Evolutionary conservation across 2,888 invertebrate genomes (phyloP), one percentile per base, ranked within the genome.

Genomic region (Agrochola circellaris): DNA sequence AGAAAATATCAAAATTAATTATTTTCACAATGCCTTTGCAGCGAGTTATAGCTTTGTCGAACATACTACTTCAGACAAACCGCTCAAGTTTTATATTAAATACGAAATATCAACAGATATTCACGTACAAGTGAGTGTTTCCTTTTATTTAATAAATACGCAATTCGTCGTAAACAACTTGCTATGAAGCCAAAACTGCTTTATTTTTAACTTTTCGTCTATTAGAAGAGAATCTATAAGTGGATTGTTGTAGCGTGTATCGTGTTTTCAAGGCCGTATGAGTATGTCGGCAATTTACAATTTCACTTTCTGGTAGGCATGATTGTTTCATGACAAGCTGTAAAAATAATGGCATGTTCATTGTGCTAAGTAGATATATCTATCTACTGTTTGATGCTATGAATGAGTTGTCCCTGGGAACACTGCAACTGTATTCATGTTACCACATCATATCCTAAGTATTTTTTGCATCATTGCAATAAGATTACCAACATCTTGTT

Each of bases 21-120:
- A 42, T 48, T 56, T 30, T 20, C 54, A 91, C 64, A 78, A 94
- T 95, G 95, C 87, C 91, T 85, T 87, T 94, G 62, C 90, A 90
- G 77, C 93, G 91, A 87, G 87, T 94, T 77, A 84, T 90, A 64
- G 81, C 92, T 30, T 61, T 92, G 58, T 90, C 95, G 34, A 92
- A 85, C 58, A 77, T 91, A 73, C 75, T 93, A 17, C 58, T 91
- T 71, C 92, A 91, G 76, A 90, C 88, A 51, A 91, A 87, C 81
- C 93, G 94, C 60, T 86, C 90, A 34, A 90, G 84, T 83, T 72
- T 88, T 48, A 60, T 92, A 68, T 26, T 91, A 30, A 85, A 86
- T 58, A 79, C 86, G n/a, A 91, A 90, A 62, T 83, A 89, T 73
- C 89, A 90, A 51, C 90, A 92, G 78, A 80, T 88, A 64, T 87